Evolutionary conservation across 1,140 invertebrate species (phyloP).

Genomic region (Megalonaias nervosa): DNA sequence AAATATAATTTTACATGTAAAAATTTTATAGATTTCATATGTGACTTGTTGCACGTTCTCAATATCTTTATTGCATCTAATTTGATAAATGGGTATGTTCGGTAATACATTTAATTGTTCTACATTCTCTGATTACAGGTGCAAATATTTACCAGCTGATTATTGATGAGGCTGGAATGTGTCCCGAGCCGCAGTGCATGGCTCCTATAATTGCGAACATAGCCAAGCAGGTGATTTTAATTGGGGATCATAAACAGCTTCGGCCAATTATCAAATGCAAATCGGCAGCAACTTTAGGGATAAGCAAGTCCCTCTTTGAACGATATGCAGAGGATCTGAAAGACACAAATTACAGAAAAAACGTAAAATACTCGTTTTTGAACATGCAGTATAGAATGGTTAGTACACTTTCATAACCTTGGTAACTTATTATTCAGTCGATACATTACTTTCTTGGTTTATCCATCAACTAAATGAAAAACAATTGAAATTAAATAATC

Average conservation of each 20-base stretch:
- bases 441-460: not conserved
- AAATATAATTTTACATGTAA: too few relatives aligned
- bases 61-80: constrained; percentile 5
- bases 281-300: constrained; percentile 48
- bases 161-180: constrained; percentile 63
- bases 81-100: too few relatives aligned
- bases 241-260: constrained; percentile 65
- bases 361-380: constrained; percentile 35
- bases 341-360: not conserved
- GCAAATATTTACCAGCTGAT: constrained; percentile 40
- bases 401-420: constrained; percentile 11
- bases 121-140: not conserved
- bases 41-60: not conserved
- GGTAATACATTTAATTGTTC: too few relatives aligned
- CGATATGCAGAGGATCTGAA: not conserved
- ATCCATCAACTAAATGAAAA: too few relatives aligned
- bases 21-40: too few relatives aligned
- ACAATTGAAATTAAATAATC: not conserved
- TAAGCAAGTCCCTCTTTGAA: constrained; percentile 61
- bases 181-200: constrained; percentile 59
- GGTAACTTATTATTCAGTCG: not conserved
- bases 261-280: constrained; percentile 52
- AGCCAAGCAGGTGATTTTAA: constrained; percentile 58
- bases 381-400: constrained; percentile 63
- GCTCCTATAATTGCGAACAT: constrained; percentile 47